Evolutionary conservation across 2,113 vertebrate species (phyloP).

Genomic region (Melanerpes aurifrons): DNA sequence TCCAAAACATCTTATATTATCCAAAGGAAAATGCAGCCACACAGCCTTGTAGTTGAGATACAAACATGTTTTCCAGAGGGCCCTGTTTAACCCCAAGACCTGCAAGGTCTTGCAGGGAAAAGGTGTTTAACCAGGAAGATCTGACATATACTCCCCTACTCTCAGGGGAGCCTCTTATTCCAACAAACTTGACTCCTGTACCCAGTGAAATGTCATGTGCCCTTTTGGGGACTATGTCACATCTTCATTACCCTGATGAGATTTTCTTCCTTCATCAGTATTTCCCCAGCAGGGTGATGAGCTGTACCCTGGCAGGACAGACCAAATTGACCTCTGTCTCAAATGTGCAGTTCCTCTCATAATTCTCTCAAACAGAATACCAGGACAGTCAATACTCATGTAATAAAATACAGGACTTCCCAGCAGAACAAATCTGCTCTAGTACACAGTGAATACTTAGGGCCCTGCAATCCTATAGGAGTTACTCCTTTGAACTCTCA

Average conservation of each 20-base stretch:
- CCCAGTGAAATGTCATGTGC: accelerated
- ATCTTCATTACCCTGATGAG: not conserved
- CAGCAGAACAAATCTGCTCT: not conserved
- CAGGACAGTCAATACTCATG: accelerated
- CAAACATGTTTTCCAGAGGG: not conserved
- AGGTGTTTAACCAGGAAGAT: not conserved
- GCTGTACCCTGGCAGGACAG: accelerated
- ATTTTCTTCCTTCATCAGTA: not conserved
- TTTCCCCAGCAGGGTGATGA: accelerated
- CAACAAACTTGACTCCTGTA: not conserved
- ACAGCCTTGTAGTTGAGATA: not conserved
- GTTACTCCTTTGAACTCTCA: not conserved
- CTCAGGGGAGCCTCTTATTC: not conserved
- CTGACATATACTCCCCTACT: accelerated
- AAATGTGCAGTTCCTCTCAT: not conserved
- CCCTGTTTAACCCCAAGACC: not conserved
- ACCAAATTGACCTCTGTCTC: not conserved
- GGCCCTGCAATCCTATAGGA: not conserved
- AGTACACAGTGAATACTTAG: not conserved
- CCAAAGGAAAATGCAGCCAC: not conserved
- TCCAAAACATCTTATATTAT: not conserved
- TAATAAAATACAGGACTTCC: not conserved
- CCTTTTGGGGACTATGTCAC: accelerated
- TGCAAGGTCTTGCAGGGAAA: not conserved
- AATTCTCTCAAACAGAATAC: not conserved